phyloP scores from a whole-genome alignment of 2,113 vertebrate species.

The Zosterops japonicus region DNA sequence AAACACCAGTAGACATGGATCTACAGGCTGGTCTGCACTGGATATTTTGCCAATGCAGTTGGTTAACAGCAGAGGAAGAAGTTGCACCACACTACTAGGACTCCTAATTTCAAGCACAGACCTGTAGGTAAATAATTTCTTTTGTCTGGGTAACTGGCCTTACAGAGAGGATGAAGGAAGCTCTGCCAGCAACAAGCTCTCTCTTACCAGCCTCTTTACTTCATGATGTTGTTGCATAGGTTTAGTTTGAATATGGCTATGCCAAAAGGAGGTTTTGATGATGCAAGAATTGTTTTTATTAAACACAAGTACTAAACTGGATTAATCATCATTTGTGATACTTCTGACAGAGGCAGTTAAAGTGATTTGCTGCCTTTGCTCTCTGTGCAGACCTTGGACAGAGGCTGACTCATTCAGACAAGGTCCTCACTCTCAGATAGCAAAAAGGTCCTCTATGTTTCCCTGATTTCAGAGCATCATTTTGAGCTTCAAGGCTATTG shows the following conservation, averaged over 20 bases:
- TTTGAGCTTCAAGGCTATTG: neutral
- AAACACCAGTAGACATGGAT: neutral
- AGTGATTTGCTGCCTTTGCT: neutral
- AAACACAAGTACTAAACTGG: neutral
- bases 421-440: neutral
- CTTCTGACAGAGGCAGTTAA: neutral
- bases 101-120: neutral
- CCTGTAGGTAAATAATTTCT: neutral
- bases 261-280: neutral
- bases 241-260: neutral
- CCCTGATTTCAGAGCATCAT: neutral
- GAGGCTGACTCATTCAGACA: neutral
- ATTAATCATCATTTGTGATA: neutral
- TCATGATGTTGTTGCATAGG: neutral
- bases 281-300: neutral
- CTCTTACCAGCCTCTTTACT: neutral
- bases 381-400: neutral
- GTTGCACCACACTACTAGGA: neutral
- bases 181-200: neutral
- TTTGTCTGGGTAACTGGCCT: neutral
- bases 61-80: neutral
- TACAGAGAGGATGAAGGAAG: neutral
- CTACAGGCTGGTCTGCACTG: neutral
- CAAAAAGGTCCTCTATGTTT: neutral
- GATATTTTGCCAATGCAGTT: neutral